Evolutionary conservation across 2,113 vertebrate genomes (phyloP), one percentile per base, ranked within the genome.

Genomic region (Cyprinodon tularosa): DNA sequence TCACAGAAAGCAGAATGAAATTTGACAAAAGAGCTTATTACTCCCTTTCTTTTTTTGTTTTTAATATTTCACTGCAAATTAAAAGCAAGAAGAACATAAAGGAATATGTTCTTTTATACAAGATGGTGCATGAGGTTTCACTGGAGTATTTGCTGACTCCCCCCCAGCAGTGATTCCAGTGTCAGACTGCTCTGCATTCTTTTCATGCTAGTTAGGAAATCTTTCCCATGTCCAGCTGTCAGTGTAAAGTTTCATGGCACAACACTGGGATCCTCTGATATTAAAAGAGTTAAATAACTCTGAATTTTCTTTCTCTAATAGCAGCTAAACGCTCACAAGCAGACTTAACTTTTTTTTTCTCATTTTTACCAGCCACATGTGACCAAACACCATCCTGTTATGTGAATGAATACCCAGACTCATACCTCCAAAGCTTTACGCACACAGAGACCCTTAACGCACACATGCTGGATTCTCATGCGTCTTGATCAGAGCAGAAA

Each of bases 391-490:
- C 29, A 29, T 29, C 29, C 29, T 29, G 29, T 29, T 29, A 29
- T 29, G 38, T 74, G 13, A 15, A 1, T 22, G 14, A 42, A 63
- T 17, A 42, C 62, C 44, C 39, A 42, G 39, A 12, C 39, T 65
- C 59, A 12, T 89, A 94, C 91, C 93, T 93, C 90, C 67, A 77
- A 20, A 86, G 64, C 39, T 71, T 68, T 12, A 75, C 50, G 62
- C 61, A 57, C 9, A 81, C 65, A 1, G 67, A 57, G 68, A 62
- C 39, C 36, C 84, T 67, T 12, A 90, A 11, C 37, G 79, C 84
- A 68, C 77, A 90, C 92, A 89, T 88, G 88, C 74, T 38, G 3
- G 36, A n/a, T 42, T n/a, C 66, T 71, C 86, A 84, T 81, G 84
- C 81, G 65, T n/a, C 65, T 48, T 22, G 44, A 37, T 29, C 64